Evolutionary conservation across 1,140 invertebrate species (phyloP).

Genomic region (Lepidotrigona ventralis): DNA sequence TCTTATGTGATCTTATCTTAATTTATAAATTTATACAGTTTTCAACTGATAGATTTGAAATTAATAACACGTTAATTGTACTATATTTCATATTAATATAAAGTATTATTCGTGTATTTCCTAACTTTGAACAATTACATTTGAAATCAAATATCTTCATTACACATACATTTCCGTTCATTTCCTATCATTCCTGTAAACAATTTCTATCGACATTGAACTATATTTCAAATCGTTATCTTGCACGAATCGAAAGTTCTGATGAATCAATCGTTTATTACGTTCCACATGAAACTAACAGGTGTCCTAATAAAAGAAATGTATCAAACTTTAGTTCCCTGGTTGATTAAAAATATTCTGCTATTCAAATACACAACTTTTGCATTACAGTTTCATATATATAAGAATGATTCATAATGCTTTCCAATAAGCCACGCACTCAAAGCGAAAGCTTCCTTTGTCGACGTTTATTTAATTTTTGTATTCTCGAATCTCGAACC

Average conservation of each 20-base stretch:
- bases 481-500: conserved; percentile 53
- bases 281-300: not conserved
- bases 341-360: not conserved
- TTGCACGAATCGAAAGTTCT: not conserved
- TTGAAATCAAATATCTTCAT: too few relatives aligned
- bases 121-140: too few relatives aligned
- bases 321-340: not conserved
- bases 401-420: not conserved
- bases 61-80: too few relatives aligned
- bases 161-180: not conserved
- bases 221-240: not conserved
- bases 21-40: too few relatives aligned
- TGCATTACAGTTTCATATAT: not conserved
- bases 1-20: too few relatives aligned
- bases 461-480: conserved; percentile 35
- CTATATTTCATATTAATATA: too few relatives aligned
- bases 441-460: conserved; percentile 18
- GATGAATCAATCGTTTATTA: not conserved
- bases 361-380: not conserved
- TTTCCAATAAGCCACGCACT: not conserved
- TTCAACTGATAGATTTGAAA: too few relatives aligned
- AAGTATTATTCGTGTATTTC: too few relatives aligned
- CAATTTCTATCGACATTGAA: not conserved
- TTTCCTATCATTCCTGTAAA: not conserved
- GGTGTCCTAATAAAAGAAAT: not conserved